Conservation (phyloP, 1,140 invertebrate species). For the Scaptomyza pallida region DNA sequence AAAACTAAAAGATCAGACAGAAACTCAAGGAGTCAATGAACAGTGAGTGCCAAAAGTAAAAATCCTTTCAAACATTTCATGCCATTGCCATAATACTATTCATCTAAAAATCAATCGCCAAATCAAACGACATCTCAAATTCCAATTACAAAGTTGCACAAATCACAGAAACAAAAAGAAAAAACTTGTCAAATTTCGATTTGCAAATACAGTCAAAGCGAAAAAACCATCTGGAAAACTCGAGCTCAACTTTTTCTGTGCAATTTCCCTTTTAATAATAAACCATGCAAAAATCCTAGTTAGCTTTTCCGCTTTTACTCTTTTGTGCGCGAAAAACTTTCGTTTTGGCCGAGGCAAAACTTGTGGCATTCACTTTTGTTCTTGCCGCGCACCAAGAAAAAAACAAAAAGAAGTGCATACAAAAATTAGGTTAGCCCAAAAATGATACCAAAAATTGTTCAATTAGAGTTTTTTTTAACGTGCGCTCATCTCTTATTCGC, state of each 20-base stretch:
- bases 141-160: not conserved
- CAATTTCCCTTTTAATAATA: conserved; percentile 20
- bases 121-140: not conserved
- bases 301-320: conserved; percentile 26
- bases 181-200: not conserved
- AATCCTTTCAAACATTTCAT: no score
- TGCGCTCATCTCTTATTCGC: conserved; percentile 36
- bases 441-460: conserved; percentile 49
- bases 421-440: conserved; percentile 45
- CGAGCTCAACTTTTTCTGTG: conserved; percentile 2
- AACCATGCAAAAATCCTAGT: conserved; percentile 14
- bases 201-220: not conserved
- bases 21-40: conserved; percentile 6
- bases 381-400: conserved; percentile 7
- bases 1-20: not conserved
- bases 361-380: conserved; percentile 53
- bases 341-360: conserved; percentile 29
- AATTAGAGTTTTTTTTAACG: conserved; percentile 53
- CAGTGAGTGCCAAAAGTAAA: no score
- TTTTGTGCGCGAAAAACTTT: conserved; percentile 29
- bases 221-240: not conserved
- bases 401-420: not conserved
- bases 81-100: no score
- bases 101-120: not conserved
- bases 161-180: no score